These are phyloP conservation scores for Pilophorus perplexus DNA, from an alignment of 2,888 invertebrate genomes.

Conservation along the genomic window DNA sequence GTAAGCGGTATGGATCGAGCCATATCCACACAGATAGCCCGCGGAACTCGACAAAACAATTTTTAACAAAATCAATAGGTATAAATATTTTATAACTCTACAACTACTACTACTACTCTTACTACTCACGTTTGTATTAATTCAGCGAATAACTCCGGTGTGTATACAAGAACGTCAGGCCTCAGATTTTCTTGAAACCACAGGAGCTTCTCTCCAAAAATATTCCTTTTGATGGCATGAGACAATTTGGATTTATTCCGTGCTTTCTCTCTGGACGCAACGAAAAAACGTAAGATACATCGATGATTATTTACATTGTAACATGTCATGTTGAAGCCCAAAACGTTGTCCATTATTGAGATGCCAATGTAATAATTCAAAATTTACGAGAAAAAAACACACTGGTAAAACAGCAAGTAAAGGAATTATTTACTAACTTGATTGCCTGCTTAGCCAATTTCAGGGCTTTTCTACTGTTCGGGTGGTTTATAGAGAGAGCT, in stretches of 20 bases:
- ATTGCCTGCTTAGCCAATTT: constrained; percentile 69
- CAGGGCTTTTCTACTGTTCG: constrained; percentile 79
- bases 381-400: too few species aligned
- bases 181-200: constrained; percentile 72
- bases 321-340: too few species aligned
- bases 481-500: constrained; percentile 59
- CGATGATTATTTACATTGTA: too few species aligned
- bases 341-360: too few species aligned
- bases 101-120: neutral
- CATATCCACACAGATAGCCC: too few species aligned
- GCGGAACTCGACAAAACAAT: too few species aligned
- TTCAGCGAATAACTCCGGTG: constrained; percentile 60
- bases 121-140: constrained; percentile 59
- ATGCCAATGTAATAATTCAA: too few species aligned
- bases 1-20: too few species aligned
- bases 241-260: constrained; percentile 63
- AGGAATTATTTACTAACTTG: constrained; percentile 54
- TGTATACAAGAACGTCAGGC: constrained; percentile 58
- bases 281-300: too few species aligned
- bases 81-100: neutral
- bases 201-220: constrained; percentile 70
- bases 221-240: constrained; percentile 68
- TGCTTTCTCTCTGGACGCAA: constrained; percentile 56
- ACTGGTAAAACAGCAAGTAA: neutral
- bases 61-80: too few species aligned